Evolutionary conservation across 2,888 invertebrate species (phyloP), one percentile per base, ranked within the genome.

Genomic region (Ornithoptera alexandrae): DNA sequence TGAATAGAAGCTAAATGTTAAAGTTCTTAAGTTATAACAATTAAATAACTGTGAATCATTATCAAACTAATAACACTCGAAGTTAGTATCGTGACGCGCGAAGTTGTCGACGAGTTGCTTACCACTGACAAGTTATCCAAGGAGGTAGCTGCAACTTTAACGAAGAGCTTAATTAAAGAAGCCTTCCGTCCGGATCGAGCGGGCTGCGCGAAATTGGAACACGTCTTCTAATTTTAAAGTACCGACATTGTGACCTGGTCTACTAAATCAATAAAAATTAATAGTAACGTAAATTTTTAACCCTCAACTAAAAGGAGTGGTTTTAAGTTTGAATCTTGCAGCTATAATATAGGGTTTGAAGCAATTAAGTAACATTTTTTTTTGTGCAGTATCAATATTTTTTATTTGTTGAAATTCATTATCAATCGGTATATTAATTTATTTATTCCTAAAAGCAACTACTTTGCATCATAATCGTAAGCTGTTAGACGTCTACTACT

Each of bases 131-230:
- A 60, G 30, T 60, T 60, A 60, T 60, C n/a, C 60, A 18, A 30
- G 18, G 15, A 30, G 60, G 30, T 60, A 60, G 39, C 12, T 60
- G 60, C 60, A 60, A 60, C 60, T 60, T 60, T 60, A 60, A 60
- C 60, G 60, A 60, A 30, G 36, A 60, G 30, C 60, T 60, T 60
- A 60, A 60, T 60, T 60, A 60, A 39, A 39, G 36, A 60, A 36
- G 60, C 18, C 18, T 18, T 39, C 39, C 36, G 17, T 3, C 60
- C 36, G n/a, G 60, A 60, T 30, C 24, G n/a, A 36, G 18, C 36
- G 30, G n/a, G 18, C 0, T 60, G 5, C 36, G 36, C 18, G 18
- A 39, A 60, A 60, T 18, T 60, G 39, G 60, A 39, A 30, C 60
- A 60, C 60, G 60, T 60, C 60, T 60, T 60, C 30, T 36, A 36